These are phyloP conservation scores for Helarctos malayanus DNA, from an alignment of 2,797 vertebrate species.

Conservation along the genomic window DNA sequence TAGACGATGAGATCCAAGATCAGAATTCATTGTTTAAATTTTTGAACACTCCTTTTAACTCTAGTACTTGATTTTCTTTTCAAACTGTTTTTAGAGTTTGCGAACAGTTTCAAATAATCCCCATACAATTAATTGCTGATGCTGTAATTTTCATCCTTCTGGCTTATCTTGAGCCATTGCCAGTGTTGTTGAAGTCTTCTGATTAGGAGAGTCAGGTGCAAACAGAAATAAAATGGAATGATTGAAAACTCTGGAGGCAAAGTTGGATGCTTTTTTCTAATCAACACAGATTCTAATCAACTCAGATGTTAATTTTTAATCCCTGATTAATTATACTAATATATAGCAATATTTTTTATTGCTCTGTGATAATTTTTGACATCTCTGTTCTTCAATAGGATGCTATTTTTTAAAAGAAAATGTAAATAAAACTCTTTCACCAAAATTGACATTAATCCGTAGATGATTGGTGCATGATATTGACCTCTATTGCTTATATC, in stretches of 20 bases:
- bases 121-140: constrained; percentile 63
- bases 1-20: neutral
- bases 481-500: constrained; percentile 16
- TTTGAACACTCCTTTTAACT: constrained; percentile 24
- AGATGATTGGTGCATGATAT: neutral
- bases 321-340: constrained; percentile 63
- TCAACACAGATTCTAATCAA: constrained; percentile 53
- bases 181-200: constrained; percentile 24
- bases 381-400: neutral
- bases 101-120: constrained; percentile 49
- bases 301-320: constrained; percentile 55
- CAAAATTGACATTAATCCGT: constrained; percentile 25
- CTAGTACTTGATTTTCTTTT: constrained; percentile 43
- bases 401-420: constrained; percentile 34
- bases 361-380: constrained; percentile 21
- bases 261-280: constrained; percentile 48
- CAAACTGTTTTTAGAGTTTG: constrained; percentile 24
- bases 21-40: constrained; percentile 10
- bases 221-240: constrained; percentile 11
- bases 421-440: constrained; percentile 46
- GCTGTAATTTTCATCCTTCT: constrained; percentile 54
- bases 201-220: constrained; percentile 32
- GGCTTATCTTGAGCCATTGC: constrained; percentile 18
- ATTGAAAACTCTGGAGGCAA: neutral
- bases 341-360: constrained; percentile 40